Evolutionary conservation across 1,140 invertebrate species (phyloP), one percentile per base, ranked within the genome.

Genomic region (Pseudomyrmex concolor): DNA sequence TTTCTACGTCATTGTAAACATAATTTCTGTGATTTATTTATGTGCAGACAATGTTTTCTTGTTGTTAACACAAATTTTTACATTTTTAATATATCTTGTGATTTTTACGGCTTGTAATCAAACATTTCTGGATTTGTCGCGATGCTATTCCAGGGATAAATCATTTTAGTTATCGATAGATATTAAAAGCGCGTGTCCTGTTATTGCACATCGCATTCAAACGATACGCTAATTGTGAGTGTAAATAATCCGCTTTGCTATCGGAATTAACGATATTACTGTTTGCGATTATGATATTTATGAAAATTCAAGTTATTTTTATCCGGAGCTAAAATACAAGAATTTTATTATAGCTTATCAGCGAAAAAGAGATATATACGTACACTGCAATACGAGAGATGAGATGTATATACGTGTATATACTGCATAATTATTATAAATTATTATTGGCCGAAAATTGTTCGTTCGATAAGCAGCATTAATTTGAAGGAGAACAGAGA

Each of bases 301-400:
- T 73, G 45, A 34, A 8, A 73, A 15, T 22, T 15, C 34, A 34
- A 7, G 17, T 34, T 57, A 17, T 59, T 72, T 57, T 59, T 50
- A 51, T 22, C 25, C 4, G n/a, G 4, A 60, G 19, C 3, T 0
- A 12, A 15, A 17, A 9, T 34, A 25, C 7, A 4, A 15, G 7
- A 45, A 48, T 72, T 59, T 72, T 57, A 48, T 72, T 59, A 57
- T 57, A 72, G 17, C 17, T 73, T 10, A 22, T 60, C 57, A 72
- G 13, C 15, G 25, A 57, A 48, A 17, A 2, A 1, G 54, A 45
- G 15, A 54, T 22, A 45, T 59, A n/a, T 25, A 2, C 2, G 10
- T 13, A 4, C 15, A 72, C 15, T 64, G 7, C 62, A 12, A 45
- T 63, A 64, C 15, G 34, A 5, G 8, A 43, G 2, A 12, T 9